Conservation (phyloP, 1,140 invertebrate species). For the Yoshiicerus persimilis region DNA sequence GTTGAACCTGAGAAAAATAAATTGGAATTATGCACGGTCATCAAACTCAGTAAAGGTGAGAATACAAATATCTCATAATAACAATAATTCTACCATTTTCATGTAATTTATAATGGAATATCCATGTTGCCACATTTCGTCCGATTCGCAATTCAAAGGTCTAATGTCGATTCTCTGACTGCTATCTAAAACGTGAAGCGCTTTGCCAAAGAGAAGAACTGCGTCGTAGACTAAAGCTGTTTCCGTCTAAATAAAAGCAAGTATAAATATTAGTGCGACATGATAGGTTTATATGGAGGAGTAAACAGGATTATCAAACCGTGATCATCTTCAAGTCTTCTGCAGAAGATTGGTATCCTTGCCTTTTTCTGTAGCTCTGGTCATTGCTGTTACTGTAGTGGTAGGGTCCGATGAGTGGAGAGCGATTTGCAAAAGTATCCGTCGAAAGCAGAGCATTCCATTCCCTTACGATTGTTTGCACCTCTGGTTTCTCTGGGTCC, state of each 20-base stretch:
- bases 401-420: not conserved
- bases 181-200: conserved; percentile 83
- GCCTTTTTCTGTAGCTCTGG: not conserved
- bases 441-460: conserved; percentile 58
- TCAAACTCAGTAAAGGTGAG: not conserved
- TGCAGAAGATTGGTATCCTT: not conserved
- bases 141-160: conserved; percentile 82
- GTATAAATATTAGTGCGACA: too few relatives aligned
- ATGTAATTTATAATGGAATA: conserved; percentile 96
- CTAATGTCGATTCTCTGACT: conserved; percentile 87
- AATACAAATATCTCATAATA: not conserved
- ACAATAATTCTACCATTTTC: conserved; percentile 76
- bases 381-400: conserved; percentile 15
- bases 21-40: too few relatives aligned
- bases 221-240: conserved; percentile 95
- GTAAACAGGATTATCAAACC: not conserved
- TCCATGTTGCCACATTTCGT: conserved; percentile 90
- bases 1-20: conserved; percentile 70
- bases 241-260: conserved; percentile 73
- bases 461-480: conserved; percentile 74
- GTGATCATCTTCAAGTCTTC: not conserved
- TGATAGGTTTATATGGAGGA: not conserved
- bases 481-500: conserved; percentile 72
- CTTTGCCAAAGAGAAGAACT: conserved; percentile 89
- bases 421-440: not conserved